These are phyloP conservation scores for Clarias pachynema DNA, from an alignment of 2,797 vertebrate genomes.

Conservation along the genomic window DNA sequence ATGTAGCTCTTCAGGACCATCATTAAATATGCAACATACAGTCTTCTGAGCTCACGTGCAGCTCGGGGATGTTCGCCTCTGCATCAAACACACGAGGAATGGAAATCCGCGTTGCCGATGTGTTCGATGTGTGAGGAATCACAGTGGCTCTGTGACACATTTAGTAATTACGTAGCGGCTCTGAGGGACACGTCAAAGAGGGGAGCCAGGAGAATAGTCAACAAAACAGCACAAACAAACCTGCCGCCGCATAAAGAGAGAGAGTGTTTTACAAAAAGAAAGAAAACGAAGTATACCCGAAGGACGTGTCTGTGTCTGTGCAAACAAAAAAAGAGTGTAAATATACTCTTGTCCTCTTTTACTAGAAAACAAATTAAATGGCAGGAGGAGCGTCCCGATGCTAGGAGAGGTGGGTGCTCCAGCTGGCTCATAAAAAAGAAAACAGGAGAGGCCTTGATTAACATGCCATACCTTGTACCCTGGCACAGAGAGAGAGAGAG, in stretches of 20 bases:
- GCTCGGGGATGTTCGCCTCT: slow-evolving; percentile 24
- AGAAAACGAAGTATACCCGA: slow-evolving; percentile 41
- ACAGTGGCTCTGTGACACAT: slow-evolving; percentile 40
- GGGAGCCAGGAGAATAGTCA: slow-evolving; percentile 50
- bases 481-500: slow-evolving; percentile 22
- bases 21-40: slow-evolving; percentile 9
- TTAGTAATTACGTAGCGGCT: slow-evolving; percentile 49
- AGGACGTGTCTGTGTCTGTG: slow-evolving; percentile 57
- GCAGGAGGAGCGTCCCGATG: slow-evolving; percentile 42
- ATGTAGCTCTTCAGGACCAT: neutral
- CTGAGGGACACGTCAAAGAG: slow-evolving; percentile 39
- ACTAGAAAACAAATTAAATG: slow-evolving; percentile 57
- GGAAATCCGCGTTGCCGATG: neutral
- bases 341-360: slow-evolving; percentile 49
- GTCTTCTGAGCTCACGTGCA: neutral
- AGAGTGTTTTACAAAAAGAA: slow-evolving; percentile 21
- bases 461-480: slow-evolving; percentile 43
- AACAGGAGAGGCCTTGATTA: slow-evolving; percentile 53
- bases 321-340: slow-evolving; percentile 48
- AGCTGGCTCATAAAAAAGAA: slow-evolving; percentile 41
- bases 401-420: slow-evolving; percentile 47
- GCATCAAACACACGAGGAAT: slow-evolving; percentile 16
- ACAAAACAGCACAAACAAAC: slow-evolving; percentile 56
- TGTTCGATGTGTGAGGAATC: slow-evolving; percentile 25
- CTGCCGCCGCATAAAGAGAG: slow-evolving; percentile 37